Percentiles rank a stretch among this genome's conserved stretches.
These are phyloP conservation scores for Petrocephalus schoutedeni DNA, from an alignment of 2,797 vertebrate species.

Conservation along the genomic window DNA sequence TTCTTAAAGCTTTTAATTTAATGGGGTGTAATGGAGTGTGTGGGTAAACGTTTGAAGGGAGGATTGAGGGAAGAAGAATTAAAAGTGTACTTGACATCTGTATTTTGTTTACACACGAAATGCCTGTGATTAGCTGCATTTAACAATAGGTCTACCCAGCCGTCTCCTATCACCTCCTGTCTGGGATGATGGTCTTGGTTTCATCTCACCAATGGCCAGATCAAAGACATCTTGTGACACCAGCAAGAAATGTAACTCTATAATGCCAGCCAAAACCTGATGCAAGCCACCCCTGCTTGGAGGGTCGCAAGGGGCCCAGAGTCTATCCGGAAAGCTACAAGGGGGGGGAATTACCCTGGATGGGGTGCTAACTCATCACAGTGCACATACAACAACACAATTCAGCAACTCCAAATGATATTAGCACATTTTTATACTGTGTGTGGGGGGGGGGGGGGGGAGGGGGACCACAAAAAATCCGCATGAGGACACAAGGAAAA, in stretches of 20 bases:
- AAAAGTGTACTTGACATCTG: not conserved
- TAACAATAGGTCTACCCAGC: not conserved
- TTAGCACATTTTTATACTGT: not conserved
- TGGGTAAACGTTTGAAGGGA: not conserved
- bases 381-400: not conserved
- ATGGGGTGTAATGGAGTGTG: constrained; percentile 11
- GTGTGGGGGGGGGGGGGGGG: not conserved
- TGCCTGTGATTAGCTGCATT: not conserved
- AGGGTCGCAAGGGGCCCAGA: not conserved
- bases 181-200: not conserved
- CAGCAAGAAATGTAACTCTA: not conserved
- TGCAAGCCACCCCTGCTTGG: not conserved
- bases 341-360: not conserved
- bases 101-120: not conserved
- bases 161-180: not conserved
- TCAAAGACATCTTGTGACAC: not conserved
- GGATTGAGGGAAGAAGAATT: not conserved
- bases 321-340: not conserved
- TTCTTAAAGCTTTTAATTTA: not conserved
- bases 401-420: not conserved
- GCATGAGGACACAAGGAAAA: not conserved
- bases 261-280: not conserved
- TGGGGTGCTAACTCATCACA: not conserved
- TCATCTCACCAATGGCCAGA: too few relatives aligned
- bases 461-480: too few relatives aligned